Evolutionary conservation across 2,113 vertebrate genomes (phyloP), one percentile per base, ranked within the genome.

Genomic region (Laticauda laticaudata): DNA sequence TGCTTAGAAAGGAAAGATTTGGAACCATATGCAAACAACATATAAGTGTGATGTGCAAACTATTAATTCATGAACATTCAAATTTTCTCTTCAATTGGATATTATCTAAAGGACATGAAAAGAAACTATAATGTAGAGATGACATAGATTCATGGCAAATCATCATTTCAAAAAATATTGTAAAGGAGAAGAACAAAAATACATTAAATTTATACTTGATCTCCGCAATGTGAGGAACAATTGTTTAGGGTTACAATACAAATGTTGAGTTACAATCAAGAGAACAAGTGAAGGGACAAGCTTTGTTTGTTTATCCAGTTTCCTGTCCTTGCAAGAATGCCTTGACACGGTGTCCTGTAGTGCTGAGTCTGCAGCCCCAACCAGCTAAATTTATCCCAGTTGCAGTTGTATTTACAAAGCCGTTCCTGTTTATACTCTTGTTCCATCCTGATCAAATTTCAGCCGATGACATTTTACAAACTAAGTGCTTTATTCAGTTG

Each of bases 321-420:
- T 98, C 94, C 96, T 96, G 93, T 96, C 97, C 96, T 3, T 69
- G 97, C 97, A 97, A 92, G 88, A 92, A 96, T 97, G 96, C 94
- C 96, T 96, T 97, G 96, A 97, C 96, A 97, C 96, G 1, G 93
- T 97, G 94, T 97, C 97, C 97, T 94, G 97, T 97, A 0, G 93
- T 94, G 56, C 94, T 91, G 89, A 96, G 91, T 94, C 96, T 96
- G 94, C 96, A 97, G 91, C 94, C 95, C 96, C 95, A 96, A 91
- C 23, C 3, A 94, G 95, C 97, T 97, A 97, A 96, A 97, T 97
- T 97, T 97, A 97, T 97, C 95, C 97, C 97, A 98, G 97, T 97
- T 97, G 97, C 96, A 97, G 90, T 91, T 95, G 96, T 98, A 97
- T 98, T 98, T 98, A 98, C 97, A 97, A 97, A 96, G 94, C 69